Conservation (phyloP, 2,797 vertebrate species). For the Cyprinodon diabolis region DNA sequence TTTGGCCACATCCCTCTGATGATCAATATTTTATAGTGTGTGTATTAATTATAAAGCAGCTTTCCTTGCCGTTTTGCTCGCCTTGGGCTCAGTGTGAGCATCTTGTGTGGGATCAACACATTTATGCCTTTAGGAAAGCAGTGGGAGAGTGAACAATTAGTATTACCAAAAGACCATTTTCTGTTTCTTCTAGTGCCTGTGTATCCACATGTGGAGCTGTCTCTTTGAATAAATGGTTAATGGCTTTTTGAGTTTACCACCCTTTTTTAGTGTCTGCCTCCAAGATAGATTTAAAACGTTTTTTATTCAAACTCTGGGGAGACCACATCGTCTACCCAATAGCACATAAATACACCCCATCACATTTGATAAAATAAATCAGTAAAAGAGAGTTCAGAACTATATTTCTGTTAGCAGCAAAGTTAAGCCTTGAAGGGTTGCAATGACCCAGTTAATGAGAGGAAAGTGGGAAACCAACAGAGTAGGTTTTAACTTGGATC, state of each 20-base stretch:
- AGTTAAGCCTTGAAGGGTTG: constrained; percentile 33
- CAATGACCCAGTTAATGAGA: constrained; percentile 54
- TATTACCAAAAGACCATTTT: constrained; percentile 62
- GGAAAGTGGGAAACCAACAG: constrained; percentile 36
- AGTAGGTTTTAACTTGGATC: constrained; percentile 40
- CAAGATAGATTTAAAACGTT: constrained; percentile 11
- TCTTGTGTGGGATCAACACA: constrained; percentile 62
- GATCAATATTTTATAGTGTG: constrained; percentile 73
- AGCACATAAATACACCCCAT: constrained; percentile 24
- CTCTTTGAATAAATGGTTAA: constrained; percentile 51
- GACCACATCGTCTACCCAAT: constrained; percentile 22
- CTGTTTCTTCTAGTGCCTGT: constrained; percentile 38
- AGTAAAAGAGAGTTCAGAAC: constrained; percentile 16
- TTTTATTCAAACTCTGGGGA: constrained; percentile 41
- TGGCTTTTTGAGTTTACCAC: constrained; percentile 38
- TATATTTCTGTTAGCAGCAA: constrained; percentile 23
- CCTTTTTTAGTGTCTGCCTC: constrained; percentile 14
- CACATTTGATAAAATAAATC: constrained; percentile 34
- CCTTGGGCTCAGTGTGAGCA: constrained; percentile 51
- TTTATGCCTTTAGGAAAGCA: constrained; percentile 60
- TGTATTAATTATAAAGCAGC: constrained; percentile 75
- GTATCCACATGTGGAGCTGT: constrained; percentile 26
- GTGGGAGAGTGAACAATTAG: constrained; percentile 57
- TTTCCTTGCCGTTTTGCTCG: constrained; percentile 54
- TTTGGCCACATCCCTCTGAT: constrained; percentile 61